Base-by-base conservation (phyloP, 2,888 invertebrate genomes). In the Pollenia labialis region DNA sequence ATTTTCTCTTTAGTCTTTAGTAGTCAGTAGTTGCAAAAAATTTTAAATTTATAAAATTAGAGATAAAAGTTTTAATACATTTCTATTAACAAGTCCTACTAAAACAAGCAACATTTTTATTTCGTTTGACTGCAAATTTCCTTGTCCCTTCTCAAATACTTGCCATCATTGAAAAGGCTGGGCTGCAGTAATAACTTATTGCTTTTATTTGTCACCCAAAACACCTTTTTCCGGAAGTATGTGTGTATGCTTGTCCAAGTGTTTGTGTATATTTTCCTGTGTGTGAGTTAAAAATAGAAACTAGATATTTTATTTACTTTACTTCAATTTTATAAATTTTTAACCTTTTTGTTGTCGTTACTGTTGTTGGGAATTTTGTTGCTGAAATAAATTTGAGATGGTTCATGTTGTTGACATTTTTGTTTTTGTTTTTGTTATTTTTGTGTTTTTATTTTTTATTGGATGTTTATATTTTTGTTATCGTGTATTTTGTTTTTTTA, bases 331-430 rank as follows among this genome's bases (percentile, higher is more conserved):
- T 66, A 75, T 80, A 80, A 62, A 32, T 32, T 84, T 84, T 74
- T 62, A 88, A 85, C 89, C 89, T 88, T 89, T 90, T 91, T 62
- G 32, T 32, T 32, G 32, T 54, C 18, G 18, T 56, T 50, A 50
- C 50, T 40, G 52, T 88, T 90, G 90, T 91, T 90, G 90, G 88
- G 90, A 89, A 90, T 90, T 90, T 90, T 90, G 90, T 91, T 89
- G 90, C 89, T 79, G 46, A 84, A 84, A 79, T 84, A 69, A 74
- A 74, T 85, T 80, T 69, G 48, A 62, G 46, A 69, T 80, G 75
- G 68, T 79, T 89, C 75, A 66, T 81, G 80, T 77, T 71, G 68
- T 86, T 79, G 74, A 75, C 68, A 42, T 74, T 76, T 52, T 76
- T 48, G 50, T 69, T 69, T 60, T 44, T 77, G 40, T 32, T 48